Percentiles rank a stretch among this genome's conserved stretches.
These are phyloP conservation scores for Oophaga sylvatica DNA, from an alignment of 2,797 vertebrate genomes.

Conservation along the genomic window DNA sequence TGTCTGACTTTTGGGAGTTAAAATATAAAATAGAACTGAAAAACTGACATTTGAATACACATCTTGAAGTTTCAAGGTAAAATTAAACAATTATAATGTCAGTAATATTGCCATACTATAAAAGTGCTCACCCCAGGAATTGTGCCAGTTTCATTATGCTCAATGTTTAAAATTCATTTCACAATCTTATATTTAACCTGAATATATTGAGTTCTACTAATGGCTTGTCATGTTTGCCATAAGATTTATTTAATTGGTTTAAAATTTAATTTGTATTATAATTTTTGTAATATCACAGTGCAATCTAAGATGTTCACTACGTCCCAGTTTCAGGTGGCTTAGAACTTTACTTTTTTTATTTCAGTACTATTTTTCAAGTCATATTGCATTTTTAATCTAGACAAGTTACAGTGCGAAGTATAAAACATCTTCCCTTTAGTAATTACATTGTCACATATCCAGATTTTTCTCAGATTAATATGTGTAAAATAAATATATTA, in stretches of 20 bases:
- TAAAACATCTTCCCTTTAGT: constrained; percentile 40
- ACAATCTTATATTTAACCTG: constrained; percentile 39
- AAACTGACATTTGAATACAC: background rate
- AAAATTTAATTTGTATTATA: constrained; percentile 34
- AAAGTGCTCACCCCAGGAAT: constrained; percentile 26
- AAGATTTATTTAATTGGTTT: constrained; percentile 47
- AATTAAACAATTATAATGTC: constrained; percentile 13
- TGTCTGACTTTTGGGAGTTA: background rate
- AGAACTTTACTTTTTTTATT: constrained; percentile 13
- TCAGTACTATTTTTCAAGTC: constrained; percentile 34
- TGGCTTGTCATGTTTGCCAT: constrained; percentile 32
- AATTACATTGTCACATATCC: constrained; percentile 33
- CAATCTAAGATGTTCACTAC: constrained; percentile 10
- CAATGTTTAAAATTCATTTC: constrained; percentile 25
- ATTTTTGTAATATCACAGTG: constrained; percentile 13
- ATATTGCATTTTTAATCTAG: constrained; percentile 18
- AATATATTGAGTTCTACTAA: constrained; percentile 40
- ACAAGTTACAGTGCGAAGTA: constrained; percentile 22
- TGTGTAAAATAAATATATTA: constrained; percentile 41
- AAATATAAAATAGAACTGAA: background rate
- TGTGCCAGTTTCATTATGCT: constrained; percentile 37
- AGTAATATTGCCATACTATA: constrained; percentile 16
- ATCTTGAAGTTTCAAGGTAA: background rate
- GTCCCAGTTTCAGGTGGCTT: background rate
- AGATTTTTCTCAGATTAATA: constrained; percentile 37